Conservation (phyloP, 2,888 invertebrate species). For the Dicyrtoma fusca region DNA sequence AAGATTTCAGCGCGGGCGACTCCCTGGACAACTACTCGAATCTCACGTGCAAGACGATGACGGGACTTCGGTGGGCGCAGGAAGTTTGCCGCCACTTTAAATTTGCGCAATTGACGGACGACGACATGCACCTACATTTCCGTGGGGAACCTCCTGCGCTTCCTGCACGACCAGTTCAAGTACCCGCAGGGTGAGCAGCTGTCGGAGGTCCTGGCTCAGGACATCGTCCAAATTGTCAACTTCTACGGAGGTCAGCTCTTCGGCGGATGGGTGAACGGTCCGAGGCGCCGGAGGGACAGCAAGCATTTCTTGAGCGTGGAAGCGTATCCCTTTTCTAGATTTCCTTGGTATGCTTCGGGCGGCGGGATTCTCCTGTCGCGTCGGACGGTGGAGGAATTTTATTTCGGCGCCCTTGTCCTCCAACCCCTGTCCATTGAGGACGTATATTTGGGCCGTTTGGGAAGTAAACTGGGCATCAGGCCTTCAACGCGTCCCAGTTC, state of each 20-base stretch:
- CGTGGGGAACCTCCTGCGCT: not conserved
- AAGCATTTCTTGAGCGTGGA: not conserved
- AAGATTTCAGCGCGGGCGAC: not conserved
- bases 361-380: not conserved
- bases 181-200: not conserved
- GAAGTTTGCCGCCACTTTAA: not conserved
- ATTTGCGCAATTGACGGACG: not conserved
- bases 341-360: not conserved
- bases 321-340: not conserved
- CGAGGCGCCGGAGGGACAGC: too few relatives aligned
- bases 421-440: not conserved
- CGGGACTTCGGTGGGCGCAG: not conserved
- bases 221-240: too few relatives aligned
- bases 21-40: not conserved
- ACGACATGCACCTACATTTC: not conserved
- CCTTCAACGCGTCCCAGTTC: too few relatives aligned
- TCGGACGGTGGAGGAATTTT: not conserved
- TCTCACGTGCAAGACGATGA: not conserved
- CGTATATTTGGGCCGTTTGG: not conserved
- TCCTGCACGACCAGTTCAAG: not conserved
- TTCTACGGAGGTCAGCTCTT: too few relatives aligned
- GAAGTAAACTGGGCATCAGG: conserved; percentile 3
- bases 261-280: too few relatives aligned
- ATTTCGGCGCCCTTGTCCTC: not conserved
- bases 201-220: too few relatives aligned